phyloP scores from a whole-genome alignment of 2,888 invertebrate species.

The Tenthredo livida region DNA sequence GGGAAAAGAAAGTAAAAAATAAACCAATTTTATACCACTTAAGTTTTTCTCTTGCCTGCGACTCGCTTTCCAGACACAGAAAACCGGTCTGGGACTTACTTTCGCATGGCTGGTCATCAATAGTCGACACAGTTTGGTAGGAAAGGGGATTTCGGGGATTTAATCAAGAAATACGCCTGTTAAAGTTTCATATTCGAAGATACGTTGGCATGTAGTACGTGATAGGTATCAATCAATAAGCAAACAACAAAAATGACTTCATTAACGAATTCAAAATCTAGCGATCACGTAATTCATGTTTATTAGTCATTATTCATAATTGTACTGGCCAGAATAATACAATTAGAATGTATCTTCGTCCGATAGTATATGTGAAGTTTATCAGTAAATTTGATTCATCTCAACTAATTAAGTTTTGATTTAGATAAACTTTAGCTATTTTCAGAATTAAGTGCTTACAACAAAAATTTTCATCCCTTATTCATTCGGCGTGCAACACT shows the following conservation, averaged over 20 bases:
- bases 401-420: not conserved
- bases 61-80: conserved; percentile 23
- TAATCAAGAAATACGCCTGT: conserved; percentile 8
- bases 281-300: not conserved
- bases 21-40: conserved; percentile 23
- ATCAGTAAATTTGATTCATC: not conserved
- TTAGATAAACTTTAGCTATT: not conserved
- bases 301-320: not conserved
- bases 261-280: not conserved
- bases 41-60: conserved; percentile 26
- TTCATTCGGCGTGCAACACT: not conserved
- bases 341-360: not conserved
- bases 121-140: conserved; percentile 20
- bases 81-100: conserved; percentile 27
- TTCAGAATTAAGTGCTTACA: not conserved
- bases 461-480: not conserved
- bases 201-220: not conserved
- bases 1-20: not conserved
- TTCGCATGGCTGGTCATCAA: conserved; percentile 26
- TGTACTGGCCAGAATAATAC: not conserved
- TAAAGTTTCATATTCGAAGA: not conserved
- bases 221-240: not conserved
- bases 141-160: conserved; percentile 21
- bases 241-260: not conserved
- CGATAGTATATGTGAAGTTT: not conserved